phyloP scores from a whole-genome alignment of 1,140 invertebrate genomes.

The Neuroterus valhalla region DNA sequence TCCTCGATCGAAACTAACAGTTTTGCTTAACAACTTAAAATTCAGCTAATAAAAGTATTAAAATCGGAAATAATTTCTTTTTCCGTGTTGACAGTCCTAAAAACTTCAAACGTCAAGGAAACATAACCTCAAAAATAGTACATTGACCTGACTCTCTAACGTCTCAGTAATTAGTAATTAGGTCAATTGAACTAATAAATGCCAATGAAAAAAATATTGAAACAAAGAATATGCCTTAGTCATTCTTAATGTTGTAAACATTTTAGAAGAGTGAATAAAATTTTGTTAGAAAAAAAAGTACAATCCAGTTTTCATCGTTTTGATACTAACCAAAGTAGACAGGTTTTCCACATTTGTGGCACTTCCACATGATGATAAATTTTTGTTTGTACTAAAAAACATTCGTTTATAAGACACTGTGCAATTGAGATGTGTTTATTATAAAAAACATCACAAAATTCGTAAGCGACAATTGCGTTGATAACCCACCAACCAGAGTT shows the following conservation, averaged over 20 bases:
- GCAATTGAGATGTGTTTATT: neutral
- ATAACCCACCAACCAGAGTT: neutral
- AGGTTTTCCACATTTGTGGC: slow-evolving; percentile 90
- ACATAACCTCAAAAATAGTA: slow-evolving; percentile 22
- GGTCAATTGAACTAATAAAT: neutral
- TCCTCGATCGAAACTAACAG: too few species aligned
- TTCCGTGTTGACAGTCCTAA: neutral
- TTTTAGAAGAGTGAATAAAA: too few species aligned
- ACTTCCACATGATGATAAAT: slow-evolving; percentile 84
- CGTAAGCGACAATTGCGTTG: neutral
- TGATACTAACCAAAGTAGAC: slow-evolving; percentile 85
- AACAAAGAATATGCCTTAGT: too few species aligned
- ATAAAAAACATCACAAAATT: slow-evolving; percentile 11
- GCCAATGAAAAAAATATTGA: neutral
- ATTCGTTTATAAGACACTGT: neutral
- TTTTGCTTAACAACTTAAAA: too few species aligned
- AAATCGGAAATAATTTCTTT: too few species aligned
- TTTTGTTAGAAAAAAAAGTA: too few species aligned
- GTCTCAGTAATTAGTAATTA: neutral
- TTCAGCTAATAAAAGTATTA: too few species aligned
- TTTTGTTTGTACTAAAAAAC: slow-evolving; percentile 6
- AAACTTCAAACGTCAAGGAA: neutral
- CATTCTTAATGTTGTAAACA: too few species aligned
- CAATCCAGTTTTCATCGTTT: too few species aligned
- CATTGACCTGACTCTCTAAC: neutral